Base-by-base conservation (phyloP, 2,113 vertebrate species). In the Larimichthys crocea region DNA sequence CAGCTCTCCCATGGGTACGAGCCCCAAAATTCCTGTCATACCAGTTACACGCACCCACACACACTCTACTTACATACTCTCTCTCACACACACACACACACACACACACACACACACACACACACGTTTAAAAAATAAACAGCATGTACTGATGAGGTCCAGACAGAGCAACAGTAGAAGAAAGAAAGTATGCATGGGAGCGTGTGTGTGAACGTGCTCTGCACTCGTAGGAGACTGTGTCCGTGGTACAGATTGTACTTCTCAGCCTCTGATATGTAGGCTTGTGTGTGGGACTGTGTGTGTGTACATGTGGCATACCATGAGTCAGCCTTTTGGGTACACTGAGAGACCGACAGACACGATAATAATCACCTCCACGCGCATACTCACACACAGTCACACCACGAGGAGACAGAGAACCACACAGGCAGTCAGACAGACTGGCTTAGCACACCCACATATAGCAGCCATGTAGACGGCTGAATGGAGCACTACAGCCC, bases 241-340 rank as follows among this genome's bases (percentile, higher is more conserved):
- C 78, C 89, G 72, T 84, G 73, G 88, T 92, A 90, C 93, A 91
- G 86, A 87, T 87, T 61, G 88, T 87, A 81, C 88, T 79, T 85
- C 76, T 85, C 82, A 61, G 87, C 81, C 86, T 85, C 84, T 57
- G 67, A 74, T 88, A 82, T 83, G 91, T 91, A 83, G 90, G 89
- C 71, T 10, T 80, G 68, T 88, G 87, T 84, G 92, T 85, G 82
- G 83, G 87, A 69, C 55, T 83, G 67, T 65, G 72, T 76, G 87
- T 69, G 69, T 75, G 69, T 67, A 40, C 3, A 64, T 88, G 89
- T 88, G 88, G 70, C 75, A 76, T 24, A 86, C 76, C n/a, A 35
- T 95, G 92, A 94, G 84, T 95, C 92, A 94, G 89, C 75, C 79
- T 66, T 88, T 82, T 79, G 88, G 88, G 90, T 83, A 87, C 87